Conservation (phyloP, 2,888 invertebrate genomes). For the Dicyrtomina minuta region DNA sequence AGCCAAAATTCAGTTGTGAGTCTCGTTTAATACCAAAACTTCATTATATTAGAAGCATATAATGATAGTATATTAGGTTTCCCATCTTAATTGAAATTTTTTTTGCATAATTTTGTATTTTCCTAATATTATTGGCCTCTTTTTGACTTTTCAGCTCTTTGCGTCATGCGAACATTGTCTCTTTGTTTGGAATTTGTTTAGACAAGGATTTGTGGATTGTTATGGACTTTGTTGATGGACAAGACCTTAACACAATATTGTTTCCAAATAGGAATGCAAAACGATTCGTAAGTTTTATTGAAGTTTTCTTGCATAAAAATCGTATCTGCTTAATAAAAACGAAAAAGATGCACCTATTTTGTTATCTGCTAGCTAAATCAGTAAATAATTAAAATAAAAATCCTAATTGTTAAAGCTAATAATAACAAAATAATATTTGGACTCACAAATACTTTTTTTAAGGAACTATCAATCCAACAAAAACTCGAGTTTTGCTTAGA, state of each 20-base stretch:
- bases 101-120: no score
- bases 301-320: no score
- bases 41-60: not conserved
- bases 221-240: slow-evolving; percentile 22
- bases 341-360: not conserved
- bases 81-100: no score
- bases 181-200: slow-evolving; percentile 8
- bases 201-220: slow-evolving; percentile 20
- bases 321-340: no score
- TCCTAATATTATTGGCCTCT: not conserved
- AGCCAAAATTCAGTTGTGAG: slow-evolving; percentile 23
- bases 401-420: no score
- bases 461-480: not conserved
- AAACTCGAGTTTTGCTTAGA: slow-evolving; percentile 8
- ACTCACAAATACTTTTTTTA: not conserved
- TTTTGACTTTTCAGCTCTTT: slow-evolving; percentile 7
- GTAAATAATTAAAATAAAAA: no score
- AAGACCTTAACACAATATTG: not conserved
- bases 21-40: no score
- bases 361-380: no score
- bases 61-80: no score
- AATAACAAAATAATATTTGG: not conserved
- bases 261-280: not conserved
- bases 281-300: not conserved
- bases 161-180: slow-evolving; percentile 19